Percentiles rank a stretch among this genome's conserved stretches.
phyloP scores from a whole-genome alignment of 1,140 invertebrate genomes.

The Cydia strobilella region DNA sequence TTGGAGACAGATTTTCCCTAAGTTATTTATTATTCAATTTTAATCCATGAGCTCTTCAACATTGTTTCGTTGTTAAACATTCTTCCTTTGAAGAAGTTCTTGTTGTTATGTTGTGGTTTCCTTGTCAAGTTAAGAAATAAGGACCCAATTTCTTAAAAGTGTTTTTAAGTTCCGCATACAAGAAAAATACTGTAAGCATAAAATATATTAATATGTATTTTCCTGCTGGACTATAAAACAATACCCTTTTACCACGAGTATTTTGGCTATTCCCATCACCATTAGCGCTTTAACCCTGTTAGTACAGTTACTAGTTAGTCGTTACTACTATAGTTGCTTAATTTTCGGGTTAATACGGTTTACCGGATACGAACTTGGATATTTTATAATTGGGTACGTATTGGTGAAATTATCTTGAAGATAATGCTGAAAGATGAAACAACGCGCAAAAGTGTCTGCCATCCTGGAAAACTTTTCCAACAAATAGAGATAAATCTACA shows the following conservation, averaged over 20 bases:
- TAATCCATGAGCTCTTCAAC: background rate
- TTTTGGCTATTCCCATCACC: no score
- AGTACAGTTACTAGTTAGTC: no score
- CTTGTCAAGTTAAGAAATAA: background rate
- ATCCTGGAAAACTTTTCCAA: no score
- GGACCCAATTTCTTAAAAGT: background rate
- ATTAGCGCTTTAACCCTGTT: no score
- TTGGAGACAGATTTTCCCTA: background rate
- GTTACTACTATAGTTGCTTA: no score
- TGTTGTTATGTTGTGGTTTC: background rate
- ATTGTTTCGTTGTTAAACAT: constrained; percentile 7
- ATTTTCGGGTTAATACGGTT: no score
- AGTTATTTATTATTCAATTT: background rate
- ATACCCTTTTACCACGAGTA: background rate
- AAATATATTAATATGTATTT: background rate
- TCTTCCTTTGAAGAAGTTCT: background rate
- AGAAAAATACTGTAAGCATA: background rate
- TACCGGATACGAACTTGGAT: no score
- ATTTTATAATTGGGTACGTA: no score
- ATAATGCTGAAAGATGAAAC: no score
- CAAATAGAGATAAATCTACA: no score
- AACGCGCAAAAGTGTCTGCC: no score
- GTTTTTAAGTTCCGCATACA: background rate
- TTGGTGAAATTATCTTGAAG: no score
- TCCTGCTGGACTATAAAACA: background rate